Evolutionary conservation across 1,140 invertebrate genomes (phyloP).

Genomic region (Dufourea novaeangliae): DNA sequence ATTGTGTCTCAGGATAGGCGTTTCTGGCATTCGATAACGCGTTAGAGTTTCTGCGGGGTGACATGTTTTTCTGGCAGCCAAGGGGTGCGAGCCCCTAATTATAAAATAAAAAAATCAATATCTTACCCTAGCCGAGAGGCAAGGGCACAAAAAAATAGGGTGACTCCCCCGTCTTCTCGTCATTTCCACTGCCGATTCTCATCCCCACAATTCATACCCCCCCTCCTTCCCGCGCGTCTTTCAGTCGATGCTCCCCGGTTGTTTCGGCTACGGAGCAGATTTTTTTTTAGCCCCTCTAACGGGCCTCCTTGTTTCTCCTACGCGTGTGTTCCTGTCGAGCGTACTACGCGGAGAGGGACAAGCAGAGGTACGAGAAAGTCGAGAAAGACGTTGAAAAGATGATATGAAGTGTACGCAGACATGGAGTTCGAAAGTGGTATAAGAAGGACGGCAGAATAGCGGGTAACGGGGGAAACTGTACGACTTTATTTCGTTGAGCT

Average conservation of each 20-base stretch:
- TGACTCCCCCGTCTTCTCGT: constrained; percentile 71
- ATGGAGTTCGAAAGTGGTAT: constrained; percentile 46
- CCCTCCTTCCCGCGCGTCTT: constrained; percentile 64
- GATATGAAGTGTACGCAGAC: constrained; percentile 8
- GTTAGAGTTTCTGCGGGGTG: constrained; percentile 57
- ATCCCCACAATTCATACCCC: constrained; percentile 39
- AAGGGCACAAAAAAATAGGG: constrained; percentile 78
- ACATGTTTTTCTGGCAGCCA: constrained; percentile 79
- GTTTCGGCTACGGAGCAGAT: constrained; percentile 70
- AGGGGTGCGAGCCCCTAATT: constrained; percentile 81
- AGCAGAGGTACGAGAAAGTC: neutral
- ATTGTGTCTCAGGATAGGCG: neutral
- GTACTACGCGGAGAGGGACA: neutral
- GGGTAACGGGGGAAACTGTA: constrained; percentile 73
- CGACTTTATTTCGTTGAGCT: constrained; percentile 76
- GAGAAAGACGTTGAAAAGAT: neutral
- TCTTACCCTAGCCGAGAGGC: constrained; percentile 76
- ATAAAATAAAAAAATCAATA: constrained; percentile 83
- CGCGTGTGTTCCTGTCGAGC: constrained; percentile 10
- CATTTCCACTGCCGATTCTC: constrained; percentile 43
- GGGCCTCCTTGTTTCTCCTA: neutral
- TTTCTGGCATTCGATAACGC: neutral
- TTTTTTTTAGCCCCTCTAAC: constrained; percentile 43
- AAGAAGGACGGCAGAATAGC: constrained; percentile 41
- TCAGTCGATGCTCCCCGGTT: constrained; percentile 68